Base-by-base conservation (phyloP, 2,797 vertebrate species). In the Allobates femoralis region DNA sequence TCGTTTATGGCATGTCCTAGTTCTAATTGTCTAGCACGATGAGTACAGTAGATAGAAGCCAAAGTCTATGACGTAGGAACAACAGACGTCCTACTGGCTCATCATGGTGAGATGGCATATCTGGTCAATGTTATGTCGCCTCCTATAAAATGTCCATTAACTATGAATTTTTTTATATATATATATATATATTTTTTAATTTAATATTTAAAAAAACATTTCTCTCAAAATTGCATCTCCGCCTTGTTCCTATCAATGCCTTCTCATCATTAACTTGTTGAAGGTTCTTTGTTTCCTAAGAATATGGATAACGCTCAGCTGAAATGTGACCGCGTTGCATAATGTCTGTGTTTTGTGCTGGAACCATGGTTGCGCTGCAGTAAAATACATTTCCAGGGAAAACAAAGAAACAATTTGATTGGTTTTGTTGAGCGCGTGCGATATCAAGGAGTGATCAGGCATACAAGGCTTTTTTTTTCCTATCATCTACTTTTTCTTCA, bases 401-500 rank as follows among this genome's bases (percentile, higher is more conserved):
- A 84, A 93, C 92, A 94, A 94, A 94, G 93, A 91, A 93, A 94
- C 94, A 93, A 92, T 93, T 94, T 93, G 94, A 94, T 93, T 94
- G 89, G 12, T 84, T 87, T 79, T 46, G 66, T 53, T 5, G 81
- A 84, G 51, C 64, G 46, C 30, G 41, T 0, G 30, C 92, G 90
- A 91, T 89, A 89, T 89, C 88, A 89, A 46, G 94, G 92, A 62
- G 50, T 56, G 62, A 87, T 83, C 81, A 37, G 32, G 50, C 50
- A 75, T 85, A 85, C 67, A 66, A 76, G 41, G 67, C 32, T 67
- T n/a, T 74, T 87, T 74, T 87, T 80, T 75, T 79, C 93, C 92
- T 93, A 93, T 95, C 89, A 78, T 96, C 94, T 95, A 94, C 37
- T 60, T 95, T 95, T 94, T 94, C 94, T 95, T 94, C 94, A 95